Evolutionary conservation across 1,140 invertebrate species (phyloP).

Genomic region (Aphidius ervi): DNA sequence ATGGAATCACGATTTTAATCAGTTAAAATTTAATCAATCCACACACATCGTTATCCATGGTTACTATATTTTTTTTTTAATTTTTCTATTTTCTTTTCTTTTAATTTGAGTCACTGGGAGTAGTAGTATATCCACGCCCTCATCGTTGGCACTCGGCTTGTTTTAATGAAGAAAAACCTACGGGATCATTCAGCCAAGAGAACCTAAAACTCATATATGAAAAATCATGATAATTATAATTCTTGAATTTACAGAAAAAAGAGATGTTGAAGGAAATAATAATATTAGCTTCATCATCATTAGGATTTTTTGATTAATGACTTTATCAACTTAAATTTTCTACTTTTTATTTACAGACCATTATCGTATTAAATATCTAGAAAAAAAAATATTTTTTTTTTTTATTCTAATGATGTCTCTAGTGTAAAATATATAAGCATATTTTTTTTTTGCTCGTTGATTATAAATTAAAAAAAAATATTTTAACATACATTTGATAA

Average conservation of each 20-base stretch:
- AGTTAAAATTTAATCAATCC: slow-evolving; percentile 20
- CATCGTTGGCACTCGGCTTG: slow-evolving; percentile 9
- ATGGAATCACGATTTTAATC: slow-evolving; percentile 21
- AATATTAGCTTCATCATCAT: slow-evolving; percentile 22
- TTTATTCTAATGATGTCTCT: too few relatives aligned
- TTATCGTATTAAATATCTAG: not conserved
- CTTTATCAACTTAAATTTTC: slow-evolving; percentile 19
- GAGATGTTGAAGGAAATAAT: too few relatives aligned
- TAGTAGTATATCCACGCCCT: slow-evolving; percentile 9
- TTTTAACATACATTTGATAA: too few relatives aligned
- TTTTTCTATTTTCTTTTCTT: slow-evolving; percentile 8
- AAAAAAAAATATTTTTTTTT: too few relatives aligned
- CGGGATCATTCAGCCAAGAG: not conserved
- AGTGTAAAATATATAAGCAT: too few relatives aligned
- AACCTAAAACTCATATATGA: not conserved
- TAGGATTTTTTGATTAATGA: slow-evolving; percentile 21
- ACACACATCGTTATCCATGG: slow-evolving; percentile 22
- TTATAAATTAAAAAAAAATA: too few relatives aligned
- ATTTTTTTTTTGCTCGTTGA: too few relatives aligned
- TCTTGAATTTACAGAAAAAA: slow-evolving; percentile 11
- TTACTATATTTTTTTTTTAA: slow-evolving; percentile 8
- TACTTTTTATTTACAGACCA: not conserved
- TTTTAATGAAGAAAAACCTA: slow-evolving; percentile 24
- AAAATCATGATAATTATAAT: not conserved
- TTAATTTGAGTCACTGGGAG: slow-evolving; percentile 16